Conservation (phyloP, 2,797 vertebrate species). For the Parauchenoglanis ngamensis region DNA sequence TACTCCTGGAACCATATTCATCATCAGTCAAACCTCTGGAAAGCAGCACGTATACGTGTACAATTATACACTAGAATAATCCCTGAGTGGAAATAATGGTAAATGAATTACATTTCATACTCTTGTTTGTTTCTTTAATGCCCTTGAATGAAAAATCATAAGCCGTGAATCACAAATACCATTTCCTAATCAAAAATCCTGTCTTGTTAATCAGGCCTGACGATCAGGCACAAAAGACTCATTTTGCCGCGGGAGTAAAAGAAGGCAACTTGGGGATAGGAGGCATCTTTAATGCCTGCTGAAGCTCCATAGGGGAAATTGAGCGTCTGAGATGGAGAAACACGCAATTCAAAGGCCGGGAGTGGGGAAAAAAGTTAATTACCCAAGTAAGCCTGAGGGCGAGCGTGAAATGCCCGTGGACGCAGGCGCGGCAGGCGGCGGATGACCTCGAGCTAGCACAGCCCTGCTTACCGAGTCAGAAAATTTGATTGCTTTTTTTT, state of each 20-base stretch:
- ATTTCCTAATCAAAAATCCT: constrained; percentile 40
- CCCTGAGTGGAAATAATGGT: constrained; percentile 36
- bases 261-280: constrained; percentile 15
- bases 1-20: constrained; percentile 20
- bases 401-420: constrained; percentile 69
- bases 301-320: constrained; percentile 34
- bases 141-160: constrained; percentile 25
- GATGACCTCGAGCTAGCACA: constrained; percentile 71
- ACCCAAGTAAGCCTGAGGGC: constrained; percentile 71
- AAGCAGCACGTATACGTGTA: not conserved
- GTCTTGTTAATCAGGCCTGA: constrained; percentile 43
- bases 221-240: constrained; percentile 11
- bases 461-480: constrained; percentile 83
- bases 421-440: constrained; percentile 66
- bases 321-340: constrained; percentile 58
- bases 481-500: constrained; percentile 85
- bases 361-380: constrained; percentile 70
- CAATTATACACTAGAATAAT: constrained; percentile 44
- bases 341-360: constrained; percentile 60
- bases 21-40: constrained; percentile 24
- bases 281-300: constrained; percentile 52
- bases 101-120: constrained; percentile 30
- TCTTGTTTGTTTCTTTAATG: constrained; percentile 36
- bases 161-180: constrained; percentile 30
- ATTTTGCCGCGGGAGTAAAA: constrained; percentile 24